A percentile compares a stretch with the other conserved stretches of the same genome.
phyloP scores from a whole-genome alignment of 2,113 vertebrate genomes.

The Ursus arctos region DNA sequence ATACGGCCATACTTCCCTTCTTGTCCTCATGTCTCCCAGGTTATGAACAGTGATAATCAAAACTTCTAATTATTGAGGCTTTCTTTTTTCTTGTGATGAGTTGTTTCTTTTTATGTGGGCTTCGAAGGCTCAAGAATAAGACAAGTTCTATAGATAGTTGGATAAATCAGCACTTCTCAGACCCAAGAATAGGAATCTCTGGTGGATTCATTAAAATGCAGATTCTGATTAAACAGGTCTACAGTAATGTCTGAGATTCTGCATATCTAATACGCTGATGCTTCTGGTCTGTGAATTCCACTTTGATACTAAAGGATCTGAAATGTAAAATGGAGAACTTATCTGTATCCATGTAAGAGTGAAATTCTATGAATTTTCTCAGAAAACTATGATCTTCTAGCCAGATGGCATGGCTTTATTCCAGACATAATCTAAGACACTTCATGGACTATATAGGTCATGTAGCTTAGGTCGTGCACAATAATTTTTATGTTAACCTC shows the following conservation, averaged over 20 bases:
- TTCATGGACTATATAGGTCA: not conserved
- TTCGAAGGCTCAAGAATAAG: not conserved
- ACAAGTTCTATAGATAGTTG: not conserved
- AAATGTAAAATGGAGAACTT: not conserved
- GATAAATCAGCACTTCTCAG: not conserved
- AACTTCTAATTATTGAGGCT: constrained; percentile 78
- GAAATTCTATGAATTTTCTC: constrained; percentile 15
- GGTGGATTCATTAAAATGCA: not conserved
- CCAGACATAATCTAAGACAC: not conserved
- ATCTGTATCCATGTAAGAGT: not conserved
- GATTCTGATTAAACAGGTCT: not conserved
- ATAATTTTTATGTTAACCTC: not conserved
- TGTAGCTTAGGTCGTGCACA: not conserved
- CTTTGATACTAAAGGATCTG: not conserved
- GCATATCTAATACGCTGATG: not conserved
- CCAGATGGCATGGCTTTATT: not conserved
- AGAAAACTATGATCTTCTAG: not conserved
- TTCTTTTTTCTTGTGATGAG: constrained; percentile 72
- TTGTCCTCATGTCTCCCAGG: constrained; percentile 68
- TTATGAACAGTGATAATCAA: constrained; percentile 75
- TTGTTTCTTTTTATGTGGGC: constrained; percentile 79
- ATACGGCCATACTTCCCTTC: constrained; percentile 8
- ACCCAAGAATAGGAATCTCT: not conserved
- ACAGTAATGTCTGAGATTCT: not conserved
- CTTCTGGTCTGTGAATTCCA: not conserved